Evolutionary conservation across 1,140 invertebrate species (phyloP).

Genomic region (Trichonephila inaurata): DNA sequence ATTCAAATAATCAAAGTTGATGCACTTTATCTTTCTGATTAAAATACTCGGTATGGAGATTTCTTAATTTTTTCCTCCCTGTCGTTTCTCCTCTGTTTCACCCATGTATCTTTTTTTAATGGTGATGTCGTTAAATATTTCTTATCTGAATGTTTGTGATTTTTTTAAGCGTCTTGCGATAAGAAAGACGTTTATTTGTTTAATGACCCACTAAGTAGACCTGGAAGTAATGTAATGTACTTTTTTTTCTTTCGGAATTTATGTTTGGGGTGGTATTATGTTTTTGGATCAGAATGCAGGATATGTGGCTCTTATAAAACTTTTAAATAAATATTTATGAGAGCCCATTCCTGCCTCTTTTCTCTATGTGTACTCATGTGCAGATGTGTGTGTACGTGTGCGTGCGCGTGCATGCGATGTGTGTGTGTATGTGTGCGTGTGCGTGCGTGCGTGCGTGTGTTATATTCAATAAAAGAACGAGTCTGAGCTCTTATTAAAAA

Average conservation of each 20-base stretch:
- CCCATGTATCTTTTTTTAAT: background rate
- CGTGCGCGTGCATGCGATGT: no score
- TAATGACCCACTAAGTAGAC: conserved; percentile 37
- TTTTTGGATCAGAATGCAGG: no score
- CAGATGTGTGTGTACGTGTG: no score
- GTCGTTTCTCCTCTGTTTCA: background rate
- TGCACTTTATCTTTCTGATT: conserved; percentile 72
- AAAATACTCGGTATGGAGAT: conserved; percentile 44
- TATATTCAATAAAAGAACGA: no score
- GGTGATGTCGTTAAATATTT: conserved; percentile 35
- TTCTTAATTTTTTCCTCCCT: conserved; percentile 7
- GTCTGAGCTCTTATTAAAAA: no score
- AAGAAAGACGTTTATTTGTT: conserved; percentile 47
- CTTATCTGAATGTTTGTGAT: conserved; percentile 38
- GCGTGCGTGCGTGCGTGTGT: no score
- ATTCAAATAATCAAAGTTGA: conserved; percentile 75
- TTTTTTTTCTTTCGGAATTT: background rate
- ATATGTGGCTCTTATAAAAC: background rate
- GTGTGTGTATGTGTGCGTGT: no score
- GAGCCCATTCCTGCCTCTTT: background rate
- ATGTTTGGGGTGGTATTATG: background rate
- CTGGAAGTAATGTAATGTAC: background rate
- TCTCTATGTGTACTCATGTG: background rate
- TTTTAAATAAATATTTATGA: conserved; percentile 9
- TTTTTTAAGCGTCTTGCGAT: conserved; percentile 9